These are phyloP conservation scores for Melanotaenia parkinsoni DNA, from an alignment of 2,797 vertebrate species.

Conservation along the genomic window DNA sequence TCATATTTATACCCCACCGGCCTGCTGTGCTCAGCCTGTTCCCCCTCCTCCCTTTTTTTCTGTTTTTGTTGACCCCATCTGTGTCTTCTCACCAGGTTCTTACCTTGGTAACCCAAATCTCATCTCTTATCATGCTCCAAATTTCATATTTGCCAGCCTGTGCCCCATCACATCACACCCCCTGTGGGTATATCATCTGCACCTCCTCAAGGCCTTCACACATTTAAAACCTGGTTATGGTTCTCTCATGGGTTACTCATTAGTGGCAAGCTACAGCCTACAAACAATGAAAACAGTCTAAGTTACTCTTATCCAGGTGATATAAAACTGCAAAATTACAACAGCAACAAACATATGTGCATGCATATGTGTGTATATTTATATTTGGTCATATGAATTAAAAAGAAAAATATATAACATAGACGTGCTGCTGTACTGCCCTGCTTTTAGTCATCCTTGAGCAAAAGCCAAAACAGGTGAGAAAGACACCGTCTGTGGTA, in stretches of 20 bases:
- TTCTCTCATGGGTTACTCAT: slow-evolving; percentile 36
- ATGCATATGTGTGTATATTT: no score
- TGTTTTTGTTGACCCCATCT: slow-evolving; percentile 27
- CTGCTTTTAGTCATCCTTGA: slow-evolving; percentile 35
- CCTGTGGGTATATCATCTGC: slow-evolving; percentile 32
- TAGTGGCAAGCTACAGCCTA: slow-evolving; percentile 16
- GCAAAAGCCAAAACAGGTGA: slow-evolving; percentile 39
- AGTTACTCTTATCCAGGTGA: not conserved
- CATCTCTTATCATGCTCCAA: slow-evolving; percentile 39
- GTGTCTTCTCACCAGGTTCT: slow-evolving; percentile 12
- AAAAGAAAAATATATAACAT: no score
- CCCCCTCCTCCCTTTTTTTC: slow-evolving; percentile 4
- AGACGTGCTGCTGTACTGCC: slow-evolving; percentile 1
- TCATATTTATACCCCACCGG: slow-evolving; percentile 69
- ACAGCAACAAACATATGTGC: not conserved
- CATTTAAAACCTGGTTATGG: slow-evolving; percentile 46
- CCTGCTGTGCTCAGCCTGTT: not conserved
- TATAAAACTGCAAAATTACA: not conserved
- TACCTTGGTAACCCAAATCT: slow-evolving; percentile 1
- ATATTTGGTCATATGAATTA: no score
- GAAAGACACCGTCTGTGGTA: slow-evolving; percentile 47
- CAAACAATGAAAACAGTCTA: not conserved
- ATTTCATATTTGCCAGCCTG: slow-evolving; percentile 32
- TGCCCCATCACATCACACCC: not conserved
- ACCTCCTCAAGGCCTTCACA: slow-evolving; percentile 45